These are phyloP conservation scores for Ovis aries DNA, from an alignment of 2,113 vertebrate genomes.

Conservation along the genomic window DNA sequence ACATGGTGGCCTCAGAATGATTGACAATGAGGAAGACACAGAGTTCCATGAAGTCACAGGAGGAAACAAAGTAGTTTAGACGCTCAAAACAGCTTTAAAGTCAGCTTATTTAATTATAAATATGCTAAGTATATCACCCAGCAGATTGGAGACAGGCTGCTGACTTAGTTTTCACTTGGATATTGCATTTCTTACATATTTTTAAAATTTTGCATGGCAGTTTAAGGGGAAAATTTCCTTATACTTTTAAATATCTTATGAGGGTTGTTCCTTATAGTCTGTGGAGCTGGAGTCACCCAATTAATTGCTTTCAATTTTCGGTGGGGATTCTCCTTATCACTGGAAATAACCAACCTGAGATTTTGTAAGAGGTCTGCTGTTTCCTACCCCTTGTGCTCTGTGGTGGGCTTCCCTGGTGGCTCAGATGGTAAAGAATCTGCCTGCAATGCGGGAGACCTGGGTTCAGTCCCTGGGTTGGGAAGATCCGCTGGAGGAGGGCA, in stretches of 20 bases:
- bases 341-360: neutral
- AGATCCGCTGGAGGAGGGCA: neutral
- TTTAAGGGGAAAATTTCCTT: neutral
- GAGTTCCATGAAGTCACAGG: neutral
- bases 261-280: neutral
- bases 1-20: neutral
- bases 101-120: conserved; percentile 44
- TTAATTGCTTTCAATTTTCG: neutral
- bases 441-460: neutral
- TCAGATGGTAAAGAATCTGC: neutral
- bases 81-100: conserved; percentile 30
- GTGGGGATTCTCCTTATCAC: neutral
- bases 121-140: conserved; percentile 44
- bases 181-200: conserved; percentile 19
- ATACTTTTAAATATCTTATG: neutral
- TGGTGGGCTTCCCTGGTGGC: neutral
- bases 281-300: neutral
- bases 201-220: conserved; percentile 4
- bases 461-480: neutral
- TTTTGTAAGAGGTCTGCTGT: neutral
- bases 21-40: neutral
- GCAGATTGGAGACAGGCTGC: conserved; percentile 50
- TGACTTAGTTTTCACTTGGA: conserved; percentile 53
- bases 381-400: neutral
- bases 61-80: conserved; percentile 8